Evolutionary conservation across 2,797 vertebrate species (phyloP).

Genomic region (Limnodromus scolopaceus): DNA sequence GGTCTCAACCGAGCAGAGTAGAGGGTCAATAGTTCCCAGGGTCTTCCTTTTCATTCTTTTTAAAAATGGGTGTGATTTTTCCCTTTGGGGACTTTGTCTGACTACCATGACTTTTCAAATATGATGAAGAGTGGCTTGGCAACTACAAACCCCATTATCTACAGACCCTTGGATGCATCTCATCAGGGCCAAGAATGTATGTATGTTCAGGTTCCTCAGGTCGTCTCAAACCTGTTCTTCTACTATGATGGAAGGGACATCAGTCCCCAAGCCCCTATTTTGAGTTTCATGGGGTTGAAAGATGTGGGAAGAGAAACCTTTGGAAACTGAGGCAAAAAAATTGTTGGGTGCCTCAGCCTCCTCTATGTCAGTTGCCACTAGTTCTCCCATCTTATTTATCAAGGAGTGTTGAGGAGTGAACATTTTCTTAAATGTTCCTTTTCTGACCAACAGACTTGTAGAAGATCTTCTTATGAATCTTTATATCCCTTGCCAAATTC

Average conservation of each 20-base stretch:
- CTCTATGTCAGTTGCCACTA: neutral
- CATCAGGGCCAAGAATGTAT: too few relatives aligned
- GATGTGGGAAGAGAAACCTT: too few relatives aligned
- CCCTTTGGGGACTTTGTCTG: neutral
- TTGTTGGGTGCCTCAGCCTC: neutral
- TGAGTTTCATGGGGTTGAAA: too few relatives aligned
- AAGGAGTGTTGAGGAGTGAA: neutral
- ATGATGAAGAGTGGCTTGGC: too few relatives aligned
- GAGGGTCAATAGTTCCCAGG: neutral
- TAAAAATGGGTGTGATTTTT: neutral
- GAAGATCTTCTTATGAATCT: neutral
- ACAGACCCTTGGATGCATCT: too few relatives aligned
- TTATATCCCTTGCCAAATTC: neutral
- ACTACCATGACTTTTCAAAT: too few relatives aligned
- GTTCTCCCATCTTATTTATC: neutral
- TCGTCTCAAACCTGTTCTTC: too few relatives aligned
- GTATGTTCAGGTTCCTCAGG: too few relatives aligned
- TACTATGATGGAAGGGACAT: too few relatives aligned
- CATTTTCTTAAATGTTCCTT: neutral
- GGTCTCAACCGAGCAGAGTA: neutral
- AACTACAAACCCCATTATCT: too few relatives aligned
- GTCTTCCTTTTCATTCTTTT: neutral
- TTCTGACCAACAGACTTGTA: neutral
- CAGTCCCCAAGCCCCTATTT: too few relatives aligned
- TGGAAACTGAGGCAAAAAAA: too few relatives aligned